A percentile compares a stretch with the other conserved stretches of the same genome.
These are phyloP conservation scores for Octonoba sinensis DNA, from an alignment of 2,888 invertebrate species.

Conservation along the genomic window DNA sequence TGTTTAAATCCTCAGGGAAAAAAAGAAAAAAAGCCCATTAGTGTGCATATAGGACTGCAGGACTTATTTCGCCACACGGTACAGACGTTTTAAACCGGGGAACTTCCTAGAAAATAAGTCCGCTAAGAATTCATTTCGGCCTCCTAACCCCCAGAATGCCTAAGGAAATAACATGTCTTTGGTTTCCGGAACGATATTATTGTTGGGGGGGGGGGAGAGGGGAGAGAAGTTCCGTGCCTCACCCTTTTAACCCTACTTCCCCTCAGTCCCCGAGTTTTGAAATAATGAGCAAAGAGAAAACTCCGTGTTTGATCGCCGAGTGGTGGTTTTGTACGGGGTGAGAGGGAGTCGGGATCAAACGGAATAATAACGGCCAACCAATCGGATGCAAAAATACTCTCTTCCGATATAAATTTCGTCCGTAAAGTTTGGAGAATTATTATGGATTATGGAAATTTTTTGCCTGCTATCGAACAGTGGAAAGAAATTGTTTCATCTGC, in stretches of 20 bases:
- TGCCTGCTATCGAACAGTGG: constrained; percentile 14
- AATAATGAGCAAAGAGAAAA: constrained; percentile 56
- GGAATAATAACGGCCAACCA: constrained; percentile 58
- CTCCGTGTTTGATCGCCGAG: constrained; percentile 53
- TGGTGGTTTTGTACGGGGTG: background rate
- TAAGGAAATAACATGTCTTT: too few species aligned
- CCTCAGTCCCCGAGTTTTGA: constrained; percentile 48
- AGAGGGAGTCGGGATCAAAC: constrained; percentile 8
- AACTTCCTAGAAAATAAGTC: constrained; percentile 37
- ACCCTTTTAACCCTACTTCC: constrained; percentile 58
- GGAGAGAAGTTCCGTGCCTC: background rate
- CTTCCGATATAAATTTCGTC: constrained; percentile 62
- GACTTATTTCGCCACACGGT: too few species aligned
- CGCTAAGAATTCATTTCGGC: constrained; percentile 58
- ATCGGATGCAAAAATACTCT: constrained; percentile 59
- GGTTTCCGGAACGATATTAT: constrained; percentile 38
- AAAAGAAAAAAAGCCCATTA: too few species aligned
- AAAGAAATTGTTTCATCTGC: constrained; percentile 57
- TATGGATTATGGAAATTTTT: constrained; percentile 64
- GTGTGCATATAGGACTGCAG: too few species aligned
- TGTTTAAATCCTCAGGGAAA: too few species aligned
- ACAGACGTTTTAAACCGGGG: too few species aligned
- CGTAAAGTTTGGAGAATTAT: constrained; percentile 64
- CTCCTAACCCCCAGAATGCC: background rate
- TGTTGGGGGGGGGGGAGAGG: constrained; percentile 25